Percentiles rank a stretch among this genome's conserved stretches.
Evolutionary conservation across 2,797 vertebrate genomes (phyloP).

Genomic region (Manis javanica): DNA sequence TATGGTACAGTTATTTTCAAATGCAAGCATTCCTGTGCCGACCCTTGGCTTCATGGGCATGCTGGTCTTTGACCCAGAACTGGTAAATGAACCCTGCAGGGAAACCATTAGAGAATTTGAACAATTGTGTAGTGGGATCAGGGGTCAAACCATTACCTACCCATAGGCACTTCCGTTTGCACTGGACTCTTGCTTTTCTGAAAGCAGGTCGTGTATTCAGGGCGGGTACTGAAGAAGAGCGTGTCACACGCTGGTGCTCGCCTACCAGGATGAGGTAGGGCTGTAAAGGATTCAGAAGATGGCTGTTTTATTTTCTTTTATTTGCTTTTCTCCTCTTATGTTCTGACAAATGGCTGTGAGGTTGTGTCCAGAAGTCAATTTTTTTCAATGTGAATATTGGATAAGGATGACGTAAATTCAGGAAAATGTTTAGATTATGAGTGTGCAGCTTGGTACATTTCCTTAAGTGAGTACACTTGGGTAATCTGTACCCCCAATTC

Average conservation of each 20-base stretch:
- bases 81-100: conserved; percentile 86
- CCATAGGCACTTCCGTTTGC: conserved; percentile 75
- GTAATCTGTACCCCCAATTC: neutral
- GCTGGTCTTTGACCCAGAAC: conserved; percentile 85
- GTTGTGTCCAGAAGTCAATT: neutral
- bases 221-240: neutral
- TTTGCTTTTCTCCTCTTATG: neutral
- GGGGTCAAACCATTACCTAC: conserved; percentile 84
- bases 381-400: neutral
- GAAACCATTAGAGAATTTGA: conserved; percentile 85
- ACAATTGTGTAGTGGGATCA: conserved; percentile 73
- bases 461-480: neutral
- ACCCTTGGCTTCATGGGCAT: conserved; percentile 76
- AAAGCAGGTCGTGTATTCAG: conserved; percentile 79
- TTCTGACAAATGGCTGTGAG: neutral
- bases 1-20: conserved; percentile 79
- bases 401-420: neutral
- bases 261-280: neutral
- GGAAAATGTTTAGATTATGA: neutral
- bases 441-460: neutral
- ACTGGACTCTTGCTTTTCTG: conserved; percentile 81
- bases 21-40: conserved; percentile 72
- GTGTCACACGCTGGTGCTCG: conserved; percentile 55
- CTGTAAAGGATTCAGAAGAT: neutral
- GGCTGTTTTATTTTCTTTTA: neutral